Base-by-base conservation (phyloP, 2,113 vertebrate genomes). In the Xyliphius kryptos region DNA sequence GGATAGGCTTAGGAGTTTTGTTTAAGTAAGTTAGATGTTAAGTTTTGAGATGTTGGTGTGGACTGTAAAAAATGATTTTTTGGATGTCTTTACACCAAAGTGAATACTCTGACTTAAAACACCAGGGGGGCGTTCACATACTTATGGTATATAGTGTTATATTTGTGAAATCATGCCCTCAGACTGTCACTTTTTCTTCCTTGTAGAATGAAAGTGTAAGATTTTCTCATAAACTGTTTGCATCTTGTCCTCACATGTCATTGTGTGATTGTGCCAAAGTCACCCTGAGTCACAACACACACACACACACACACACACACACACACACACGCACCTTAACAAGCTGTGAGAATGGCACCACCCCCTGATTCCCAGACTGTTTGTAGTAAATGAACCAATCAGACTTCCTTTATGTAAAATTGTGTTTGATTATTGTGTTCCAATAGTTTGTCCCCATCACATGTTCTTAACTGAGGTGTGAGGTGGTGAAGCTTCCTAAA, bases 331-430 rank as follows among this genome's bases (percentile, higher is more conserved):
- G 63, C 13, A 32, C 15, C 54, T 22, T 16, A 53, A 63, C 26
- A 41, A 20, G 59, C 77, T 88, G 87, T 88, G 87, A 87, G 87
- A 89, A 87, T 77, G 77, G 71, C 76, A 76, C 81, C 57, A 58
- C 69, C 76, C 77, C 74, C 74, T 77, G 75, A 83, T 87, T 87
- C 87, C 84, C 86, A 89, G 79, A 82, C 73, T 13, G 13, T 66
- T 17, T 26, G n/a, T 67, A 63, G 12, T 32, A 65, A 68, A 16
- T 76, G 74, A 80, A 83, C 82, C 71, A 55, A 77, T 11, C 46
- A 54, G 36, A 0, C 36, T 55, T 62, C 61, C 47, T n/a, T 9
- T 16, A 74, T 76, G 69, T 53, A 76, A 77, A 75, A 69, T 4
- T 17, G 5, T 36, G n/a, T 13, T 53, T 26, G 19, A 32, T 38